Percentiles rank a stretch among this genome's conserved stretches.
Evolutionary conservation across 2,888 invertebrate genomes (phyloP).

Genomic region (Tortrix viridana): DNA sequence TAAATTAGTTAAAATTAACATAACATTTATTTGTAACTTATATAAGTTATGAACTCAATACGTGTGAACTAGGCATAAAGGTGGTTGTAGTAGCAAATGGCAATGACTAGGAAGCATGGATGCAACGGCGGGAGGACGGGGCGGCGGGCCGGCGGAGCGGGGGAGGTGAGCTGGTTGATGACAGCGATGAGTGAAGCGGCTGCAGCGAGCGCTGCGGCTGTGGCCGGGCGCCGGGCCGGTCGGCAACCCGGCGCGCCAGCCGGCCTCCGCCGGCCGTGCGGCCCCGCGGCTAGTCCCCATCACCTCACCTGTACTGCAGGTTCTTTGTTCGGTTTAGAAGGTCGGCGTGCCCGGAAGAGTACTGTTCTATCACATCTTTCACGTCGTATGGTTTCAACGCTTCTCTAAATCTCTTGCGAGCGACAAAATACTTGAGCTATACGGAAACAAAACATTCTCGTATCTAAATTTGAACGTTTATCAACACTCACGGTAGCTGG

Average conservation of each 20-base stretch:
- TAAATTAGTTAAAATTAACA: too few species aligned
- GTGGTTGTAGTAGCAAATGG: constrained; percentile 32
- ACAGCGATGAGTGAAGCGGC: constrained; percentile 52
- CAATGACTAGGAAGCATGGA: constrained; percentile 31
- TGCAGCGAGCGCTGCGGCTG: constrained; percentile 33
- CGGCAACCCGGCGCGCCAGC: not conserved
- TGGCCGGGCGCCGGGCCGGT: not conserved
- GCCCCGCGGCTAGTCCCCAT: constrained; percentile 38
- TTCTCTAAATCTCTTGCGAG: constrained; percentile 95
- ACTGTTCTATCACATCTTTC: constrained; percentile 97
- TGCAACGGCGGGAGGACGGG: constrained; percentile 17
- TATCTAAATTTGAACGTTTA: constrained; percentile 48
- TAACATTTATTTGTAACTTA: too few species aligned
- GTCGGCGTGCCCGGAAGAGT: constrained; percentile 94
- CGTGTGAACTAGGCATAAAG: not conserved
- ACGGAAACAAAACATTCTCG: constrained; percentile 79
- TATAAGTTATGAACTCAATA: too few species aligned
- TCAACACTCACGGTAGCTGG: constrained; percentile 14
- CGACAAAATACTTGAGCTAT: constrained; percentile 94
- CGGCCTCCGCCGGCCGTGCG: not conserved
- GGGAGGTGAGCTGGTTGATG: constrained; percentile 2
- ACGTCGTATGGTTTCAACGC: constrained; percentile 97
- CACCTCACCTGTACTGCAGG: constrained; percentile 91
- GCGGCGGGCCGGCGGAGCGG: constrained; percentile 4
- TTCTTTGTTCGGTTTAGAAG: constrained; percentile 94